Evolutionary conservation across 37 sponge, comb jelly and placozoan species (phyloP).

Genomic region (Corticium candelabrum): DNA sequence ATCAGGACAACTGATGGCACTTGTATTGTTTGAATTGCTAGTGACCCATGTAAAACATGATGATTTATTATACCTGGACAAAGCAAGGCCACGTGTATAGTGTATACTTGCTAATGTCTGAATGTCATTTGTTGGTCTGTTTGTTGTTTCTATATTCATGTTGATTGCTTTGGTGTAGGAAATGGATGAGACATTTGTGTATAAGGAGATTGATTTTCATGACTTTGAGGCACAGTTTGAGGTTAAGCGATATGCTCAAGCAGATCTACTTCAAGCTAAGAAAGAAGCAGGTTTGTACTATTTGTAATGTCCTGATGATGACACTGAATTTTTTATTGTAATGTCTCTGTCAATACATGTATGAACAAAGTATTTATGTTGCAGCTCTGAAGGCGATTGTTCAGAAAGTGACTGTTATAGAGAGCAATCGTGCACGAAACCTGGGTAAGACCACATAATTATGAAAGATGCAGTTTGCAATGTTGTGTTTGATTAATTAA

Average conservation of each 20-base stretch:
- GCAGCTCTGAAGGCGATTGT: constrained; percentile 8
- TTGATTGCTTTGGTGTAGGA: too few relatives aligned
- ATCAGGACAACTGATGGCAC: too few relatives aligned
- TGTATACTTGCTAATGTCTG: too few relatives aligned
- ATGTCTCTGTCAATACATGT: not conserved
- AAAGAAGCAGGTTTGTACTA: constrained; percentile 9
- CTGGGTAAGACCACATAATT: constrained; percentile 18
- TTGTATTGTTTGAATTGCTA: too few relatives aligned
- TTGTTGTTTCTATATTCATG: too few relatives aligned
- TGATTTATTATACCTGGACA: too few relatives aligned
- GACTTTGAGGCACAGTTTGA: constrained; percentile 75
- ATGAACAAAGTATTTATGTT: too few relatives aligned
- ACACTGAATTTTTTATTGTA: not conserved
- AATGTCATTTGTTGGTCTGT: too few relatives aligned
- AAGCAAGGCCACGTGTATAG: too few relatives aligned
- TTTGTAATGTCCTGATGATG: not conserved
- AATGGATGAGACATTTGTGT: constrained; percentile 41
- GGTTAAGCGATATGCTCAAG: constrained; percentile 29
- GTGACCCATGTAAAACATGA: too few relatives aligned
- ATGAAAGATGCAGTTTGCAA: too few relatives aligned
- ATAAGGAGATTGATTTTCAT: constrained; percentile 50
- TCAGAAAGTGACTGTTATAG: constrained; percentile 34
- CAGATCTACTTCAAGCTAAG: constrained; percentile 10
- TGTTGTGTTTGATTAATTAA: too few relatives aligned
- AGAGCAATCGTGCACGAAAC: constrained; percentile 39